phyloP scores from a whole-genome alignment of 2,113 vertebrate genomes.

The Lasiurus cinereus region DNA sequence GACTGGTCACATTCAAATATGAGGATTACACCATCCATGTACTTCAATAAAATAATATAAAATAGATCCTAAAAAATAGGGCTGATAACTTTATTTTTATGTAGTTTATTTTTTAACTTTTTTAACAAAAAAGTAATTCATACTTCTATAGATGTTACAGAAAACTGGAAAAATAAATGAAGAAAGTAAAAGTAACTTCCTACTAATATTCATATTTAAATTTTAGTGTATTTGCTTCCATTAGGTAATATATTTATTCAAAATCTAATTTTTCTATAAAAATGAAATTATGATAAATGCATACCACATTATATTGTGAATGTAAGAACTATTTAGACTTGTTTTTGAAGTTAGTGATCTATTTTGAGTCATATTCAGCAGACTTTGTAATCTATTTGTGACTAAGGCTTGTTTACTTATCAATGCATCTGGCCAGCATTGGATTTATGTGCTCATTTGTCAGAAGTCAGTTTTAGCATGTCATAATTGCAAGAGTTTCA shows the following conservation, averaged over 20 bases:
- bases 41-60: not conserved
- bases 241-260: not conserved
- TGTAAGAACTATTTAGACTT: not conserved
- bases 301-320: not conserved
- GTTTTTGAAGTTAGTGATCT: not conserved
- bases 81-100: not conserved
- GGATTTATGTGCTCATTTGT: not conserved
- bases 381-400: not conserved
- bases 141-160: conserved; percentile 27
- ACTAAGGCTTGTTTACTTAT: conserved; percentile 42
- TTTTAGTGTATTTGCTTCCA: conserved; percentile 3
- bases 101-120: not conserved
- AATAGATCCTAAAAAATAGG: not conserved
- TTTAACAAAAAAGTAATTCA: not conserved
- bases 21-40: not conserved
- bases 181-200: conserved; percentile 40
- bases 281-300: not conserved
- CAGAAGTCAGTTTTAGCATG: too few species aligned
- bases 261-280: conserved; percentile 20
- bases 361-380: conserved; percentile 8
- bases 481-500: too few species aligned
- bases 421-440: not conserved
- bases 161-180: not conserved
- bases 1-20: not conserved
- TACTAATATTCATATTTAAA: conserved; percentile 10